phyloP scores from a whole-genome alignment of 1,140 invertebrate species.

The Ceratina japonica region DNA sequence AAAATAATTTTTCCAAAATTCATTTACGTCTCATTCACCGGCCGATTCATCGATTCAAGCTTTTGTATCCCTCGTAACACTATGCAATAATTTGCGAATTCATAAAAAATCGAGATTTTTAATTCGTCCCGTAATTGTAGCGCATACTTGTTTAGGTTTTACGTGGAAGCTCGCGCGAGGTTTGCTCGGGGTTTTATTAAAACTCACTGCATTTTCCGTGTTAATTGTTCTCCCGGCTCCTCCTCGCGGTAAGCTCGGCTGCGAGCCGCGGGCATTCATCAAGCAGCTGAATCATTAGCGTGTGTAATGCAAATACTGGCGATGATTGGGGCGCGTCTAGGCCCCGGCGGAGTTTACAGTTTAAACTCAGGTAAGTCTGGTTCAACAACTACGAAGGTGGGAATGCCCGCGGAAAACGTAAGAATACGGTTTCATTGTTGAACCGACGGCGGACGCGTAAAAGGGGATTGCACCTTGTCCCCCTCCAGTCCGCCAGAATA shows the following conservation, averaged over 20 bases:
- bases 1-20: too few relatives aligned
- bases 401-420: conserved; percentile 57
- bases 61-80: too few relatives aligned
- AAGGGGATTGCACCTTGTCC: conserved; percentile 59
- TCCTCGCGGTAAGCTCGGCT: not conserved
- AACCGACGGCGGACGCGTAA: conserved; percentile 28
- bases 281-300: conserved; percentile 37
- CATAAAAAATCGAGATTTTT: too few relatives aligned
- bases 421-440: conserved; percentile 65
- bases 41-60: too few relatives aligned
- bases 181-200: too few relatives aligned
- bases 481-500: conserved; percentile 43
- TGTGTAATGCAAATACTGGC: conserved; percentile 16
- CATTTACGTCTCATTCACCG: too few relatives aligned
- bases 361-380: conserved; percentile 40
- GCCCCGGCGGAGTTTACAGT: conserved; percentile 40
- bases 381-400: conserved; percentile 58
- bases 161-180: too few relatives aligned
- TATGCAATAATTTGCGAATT: too few relatives aligned
- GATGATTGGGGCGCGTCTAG: conserved; percentile 38
- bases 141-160: too few relatives aligned
- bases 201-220: not conserved
- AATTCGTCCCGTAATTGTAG: too few relatives aligned
- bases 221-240: not conserved
- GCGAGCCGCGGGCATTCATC: conserved; percentile 6